Evolutionary conservation across 2,113 vertebrate genomes (phyloP), one percentile per base, ranked within the genome.

Genomic region (Pseudopodoces humilis): DNA sequence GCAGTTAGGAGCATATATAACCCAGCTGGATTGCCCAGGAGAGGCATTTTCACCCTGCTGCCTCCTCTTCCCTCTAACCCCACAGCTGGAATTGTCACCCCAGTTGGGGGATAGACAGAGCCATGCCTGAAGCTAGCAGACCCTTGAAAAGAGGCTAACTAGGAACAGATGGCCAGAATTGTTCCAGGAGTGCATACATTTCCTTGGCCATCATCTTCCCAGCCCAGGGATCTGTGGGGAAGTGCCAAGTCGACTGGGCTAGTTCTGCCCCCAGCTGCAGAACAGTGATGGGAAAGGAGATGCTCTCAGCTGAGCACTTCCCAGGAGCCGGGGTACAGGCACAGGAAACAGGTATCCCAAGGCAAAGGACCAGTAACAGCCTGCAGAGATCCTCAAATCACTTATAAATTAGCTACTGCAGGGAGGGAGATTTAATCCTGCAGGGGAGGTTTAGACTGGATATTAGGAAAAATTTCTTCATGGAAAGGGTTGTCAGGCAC

Each of bases 241-340:
- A 56, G 11, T 8, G 0, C 44, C 44, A 50, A 41, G 3, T 33
- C 0, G 0, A 18, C 58, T 31, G 35, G 35, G 44, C 15, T n/a
- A 41, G 31, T 58, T 81, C 63, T 78, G 55, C 11, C 30, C 30
- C 30, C 27, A 47, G 35, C 39, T 81, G 68, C 84, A 69, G 22
- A 69, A 22, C 37, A 20, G 43, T 12, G 31, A 41, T 44, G 24
- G 39, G 31, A 89, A 55, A 89, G 80, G 41, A 60, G 46, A 15
- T 64, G 49, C 8, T 18, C n/a, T 23, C 16, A 22, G n/a, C n/a
- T n/a, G 44, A 43, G 30, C 52, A 39, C 30, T 44, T 59, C 30
- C 49, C 2, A 5, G 68, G 59, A 41, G 24, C 16, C 30, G 39
- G 18, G 6, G 6, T 27, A 20, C 15, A 35, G 46, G 13, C 12